Conservation (phyloP, 2,113 vertebrate genomes). For the Gavia stellata region DNA sequence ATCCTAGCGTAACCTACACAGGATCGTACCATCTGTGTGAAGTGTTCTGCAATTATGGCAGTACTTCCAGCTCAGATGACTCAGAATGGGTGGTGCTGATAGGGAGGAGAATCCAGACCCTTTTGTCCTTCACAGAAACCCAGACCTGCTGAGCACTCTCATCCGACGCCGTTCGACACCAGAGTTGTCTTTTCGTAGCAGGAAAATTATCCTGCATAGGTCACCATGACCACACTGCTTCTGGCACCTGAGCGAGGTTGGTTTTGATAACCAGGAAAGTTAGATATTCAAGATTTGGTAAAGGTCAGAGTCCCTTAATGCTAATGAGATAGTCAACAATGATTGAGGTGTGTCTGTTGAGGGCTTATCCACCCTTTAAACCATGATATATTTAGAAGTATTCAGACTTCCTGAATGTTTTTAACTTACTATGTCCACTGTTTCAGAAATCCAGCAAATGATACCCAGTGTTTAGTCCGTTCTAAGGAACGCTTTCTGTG, state of each 20-base stretch:
- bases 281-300: not conserved
- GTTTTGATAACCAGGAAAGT: not conserved
- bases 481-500: not conserved
- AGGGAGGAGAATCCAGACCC: not conserved
- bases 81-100: conserved; percentile 10
- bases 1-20: not conserved
- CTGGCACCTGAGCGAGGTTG: rapidly evolving
- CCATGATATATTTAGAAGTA: not conserved
- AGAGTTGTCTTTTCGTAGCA: not conserved
- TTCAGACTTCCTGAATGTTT: not conserved
- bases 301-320: not conserved
- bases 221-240: not conserved
- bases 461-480: not conserved
- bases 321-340: not conserved
- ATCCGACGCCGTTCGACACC: rapidly evolving
- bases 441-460: not conserved
- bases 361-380: not conserved
- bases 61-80: conserved; percentile 12
- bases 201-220: not conserved
- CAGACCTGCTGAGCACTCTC: not conserved
- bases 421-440: not conserved
- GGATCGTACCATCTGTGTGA: not conserved
- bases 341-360: not conserved
- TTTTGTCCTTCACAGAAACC: conserved; percentile 1
- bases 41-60: not conserved